Base-by-base conservation (phyloP, 2,888 invertebrate genomes). In the Ormyrus labotus region DNA sequence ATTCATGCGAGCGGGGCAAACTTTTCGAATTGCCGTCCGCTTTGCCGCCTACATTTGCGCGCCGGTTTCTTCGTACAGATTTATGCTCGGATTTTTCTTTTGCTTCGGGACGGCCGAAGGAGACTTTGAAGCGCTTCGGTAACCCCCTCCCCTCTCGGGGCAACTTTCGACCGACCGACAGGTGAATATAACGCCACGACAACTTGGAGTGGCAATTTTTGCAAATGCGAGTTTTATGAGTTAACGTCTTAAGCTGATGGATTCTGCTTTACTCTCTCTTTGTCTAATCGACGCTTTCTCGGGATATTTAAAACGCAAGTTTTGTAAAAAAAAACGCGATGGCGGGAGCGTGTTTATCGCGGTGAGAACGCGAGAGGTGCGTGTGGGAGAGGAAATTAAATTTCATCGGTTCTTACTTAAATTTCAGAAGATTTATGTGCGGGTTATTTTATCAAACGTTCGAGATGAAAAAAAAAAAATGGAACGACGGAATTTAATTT, bases 1-100 rank as follows among this genome's bases (percentile, higher is more conserved):
- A 45, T 47, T 69, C 58, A 5, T 19, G 19, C 19, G 19, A 19
- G 19, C 19, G 19, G 19, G 19, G 19, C 19, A 67, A 79, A 79
- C 69, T 79, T 79, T 74, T 79, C 69, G 69, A 74, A 74, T 78
- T 72, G 72, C 71, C 45, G 72, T 68, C 61, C 67, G 6, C 47
- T 19, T 45, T 19, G n/a, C 10, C 10, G 57, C 48, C 2, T 45
- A 55, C 9, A 74, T 74, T 74, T 75, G 50, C 45, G 2, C 60
- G 53, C 51, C 10, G 60, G 69, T 8, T 13, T 19, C 19, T 19
- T 19, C 19, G 19, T 19, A 19, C 19, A 19, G 19, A 19, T 19
- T 19, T 19, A 19, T 19, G 19, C 19, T 19, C 2, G 19, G 19
- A 19, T 19, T 19, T 19, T 19, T 19, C 19, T 19, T 19, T 19